Evolutionary conservation across 1,140 invertebrate genomes (phyloP).

Genomic region (Oedothorax gibbosus): DNA sequence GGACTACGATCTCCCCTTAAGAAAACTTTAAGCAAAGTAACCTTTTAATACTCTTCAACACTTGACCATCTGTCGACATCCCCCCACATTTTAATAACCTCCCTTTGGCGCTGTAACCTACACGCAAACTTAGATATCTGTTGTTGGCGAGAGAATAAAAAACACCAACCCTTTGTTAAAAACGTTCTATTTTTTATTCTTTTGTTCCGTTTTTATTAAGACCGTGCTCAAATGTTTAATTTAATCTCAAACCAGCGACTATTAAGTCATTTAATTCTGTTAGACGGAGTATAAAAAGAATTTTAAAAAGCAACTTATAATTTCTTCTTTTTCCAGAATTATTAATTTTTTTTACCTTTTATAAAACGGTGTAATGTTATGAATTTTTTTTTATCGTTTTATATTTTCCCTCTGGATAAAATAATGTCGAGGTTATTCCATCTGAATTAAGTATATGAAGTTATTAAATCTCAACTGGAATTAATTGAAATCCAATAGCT

Average conservation of each 20-base stretch:
- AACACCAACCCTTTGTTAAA: slow-evolving; percentile 43
- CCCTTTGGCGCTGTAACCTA: slow-evolving; percentile 9
- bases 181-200: slow-evolving; percentile 4
- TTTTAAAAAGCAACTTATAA: slow-evolving; percentile 58
- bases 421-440: slow-evolving; percentile 51
- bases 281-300: slow-evolving; percentile 30
- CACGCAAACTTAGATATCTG: slow-evolving; percentile 28
- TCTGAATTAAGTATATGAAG: slow-evolving; percentile 57
- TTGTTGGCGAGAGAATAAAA: slow-evolving; percentile 38
- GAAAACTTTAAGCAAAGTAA: no score
- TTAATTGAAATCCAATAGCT: slow-evolving; percentile 60
- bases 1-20: no score
- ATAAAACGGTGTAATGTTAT: slow-evolving; percentile 37
- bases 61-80: background rate
- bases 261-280: slow-evolving; percentile 57
- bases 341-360: slow-evolving; percentile 10
- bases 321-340: background rate
- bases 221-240: slow-evolving; percentile 51
- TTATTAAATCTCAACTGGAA: slow-evolving; percentile 58
- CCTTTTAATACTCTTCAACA: no score
- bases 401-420: slow-evolving; percentile 19
- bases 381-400: slow-evolving; percentile 26
- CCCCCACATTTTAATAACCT: background rate
- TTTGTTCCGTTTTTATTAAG: slow-evolving; percentile 10
- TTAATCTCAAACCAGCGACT: slow-evolving; percentile 56